Conservation (phyloP, 2,888 invertebrate genomes). For the Tenthredo livida region DNA sequence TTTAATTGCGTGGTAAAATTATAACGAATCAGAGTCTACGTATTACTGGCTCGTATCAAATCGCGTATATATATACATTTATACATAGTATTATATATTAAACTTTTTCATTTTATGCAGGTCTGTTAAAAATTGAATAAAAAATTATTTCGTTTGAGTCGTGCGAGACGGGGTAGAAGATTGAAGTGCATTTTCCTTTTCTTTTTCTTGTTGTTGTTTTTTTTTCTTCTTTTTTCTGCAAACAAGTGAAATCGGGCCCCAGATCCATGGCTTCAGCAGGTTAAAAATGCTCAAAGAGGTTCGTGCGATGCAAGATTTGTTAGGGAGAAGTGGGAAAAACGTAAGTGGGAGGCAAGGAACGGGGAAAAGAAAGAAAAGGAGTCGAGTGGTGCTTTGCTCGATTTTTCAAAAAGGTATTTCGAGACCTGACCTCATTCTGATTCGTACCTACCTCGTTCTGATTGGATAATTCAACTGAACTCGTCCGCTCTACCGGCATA, state of each 20-base stretch:
- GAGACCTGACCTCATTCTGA: conserved; percentile 32
- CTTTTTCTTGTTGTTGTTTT: neutral
- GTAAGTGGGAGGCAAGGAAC: conserved; percentile 6
- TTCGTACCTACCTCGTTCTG: conserved; percentile 23
- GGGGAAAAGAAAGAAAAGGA: conserved; percentile 19
- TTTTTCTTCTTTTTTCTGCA: neutral
- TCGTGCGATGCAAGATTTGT: conserved; percentile 37
- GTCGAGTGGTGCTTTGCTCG: conserved; percentile 46
- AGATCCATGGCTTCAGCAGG: conserved; percentile 19
- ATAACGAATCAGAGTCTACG: conserved; percentile 6
- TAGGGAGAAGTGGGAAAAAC: conserved; percentile 21
- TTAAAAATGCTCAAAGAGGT: conserved; percentile 29
- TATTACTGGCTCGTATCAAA: neutral
- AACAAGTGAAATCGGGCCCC: conserved; percentile 24
- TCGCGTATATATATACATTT: too few species aligned
- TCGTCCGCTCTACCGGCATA: conserved; percentile 32
- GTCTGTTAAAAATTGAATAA: conserved; percentile 23
- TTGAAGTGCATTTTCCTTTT: neutral
- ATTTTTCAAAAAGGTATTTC: conserved; percentile 48
- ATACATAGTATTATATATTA: neutral
- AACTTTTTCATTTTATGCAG: conserved; percentile 1
- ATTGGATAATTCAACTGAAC: conserved; percentile 27
- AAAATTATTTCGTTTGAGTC: conserved; percentile 4
- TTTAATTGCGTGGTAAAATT: conserved; percentile 2
- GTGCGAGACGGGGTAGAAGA: neutral